phyloP scores from a whole-genome alignment of 1,140 invertebrate species.

The Brachionus koreanus region DNA sequence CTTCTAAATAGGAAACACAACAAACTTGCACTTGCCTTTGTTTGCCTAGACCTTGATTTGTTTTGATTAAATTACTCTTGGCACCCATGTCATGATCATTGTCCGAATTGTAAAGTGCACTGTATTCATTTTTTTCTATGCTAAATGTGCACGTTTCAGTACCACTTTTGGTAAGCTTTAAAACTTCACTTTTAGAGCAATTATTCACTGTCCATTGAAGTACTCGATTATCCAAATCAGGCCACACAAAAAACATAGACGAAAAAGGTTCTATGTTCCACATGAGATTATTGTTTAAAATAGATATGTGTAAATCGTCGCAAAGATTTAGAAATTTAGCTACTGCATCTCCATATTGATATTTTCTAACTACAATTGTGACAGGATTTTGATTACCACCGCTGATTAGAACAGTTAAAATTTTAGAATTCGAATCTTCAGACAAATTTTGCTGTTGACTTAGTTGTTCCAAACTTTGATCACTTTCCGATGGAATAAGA shows the following conservation, averaged over 20 bases:
- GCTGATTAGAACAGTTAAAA: conserved; percentile 26
- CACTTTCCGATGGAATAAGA: background rate
- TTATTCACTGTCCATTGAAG: conserved; percentile 12
- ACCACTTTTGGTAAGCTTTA: conserved; percentile 41
- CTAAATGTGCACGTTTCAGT: background rate
- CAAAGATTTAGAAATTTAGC: conserved; percentile 41
- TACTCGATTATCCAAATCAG: background rate
- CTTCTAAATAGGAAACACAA: conserved; percentile 75
- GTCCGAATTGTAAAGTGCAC: background rate
- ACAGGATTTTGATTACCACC: conserved; percentile 37
- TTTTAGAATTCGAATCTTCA: background rate
- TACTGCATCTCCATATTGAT: conserved; percentile 31
- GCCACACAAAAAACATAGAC: conserved; percentile 35
- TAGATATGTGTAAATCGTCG: conserved; percentile 9
- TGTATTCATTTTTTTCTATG: background rate
- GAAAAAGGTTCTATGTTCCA: conserved; percentile 29
- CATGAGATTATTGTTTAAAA: background rate
- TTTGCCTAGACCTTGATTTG: background rate
- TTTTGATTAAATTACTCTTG: background rate
- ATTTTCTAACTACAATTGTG: conserved; percentile 18
- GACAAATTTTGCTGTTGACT: background rate
- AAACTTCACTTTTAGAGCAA: background rate
- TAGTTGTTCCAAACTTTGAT: background rate
- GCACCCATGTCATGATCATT: background rate
- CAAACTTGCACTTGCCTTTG: conserved; percentile 66